Percentiles rank a stretch among this genome's conserved stretches.
Conservation (phyloP, 2,888 invertebrate species). For the Folsomia candida region DNA sequence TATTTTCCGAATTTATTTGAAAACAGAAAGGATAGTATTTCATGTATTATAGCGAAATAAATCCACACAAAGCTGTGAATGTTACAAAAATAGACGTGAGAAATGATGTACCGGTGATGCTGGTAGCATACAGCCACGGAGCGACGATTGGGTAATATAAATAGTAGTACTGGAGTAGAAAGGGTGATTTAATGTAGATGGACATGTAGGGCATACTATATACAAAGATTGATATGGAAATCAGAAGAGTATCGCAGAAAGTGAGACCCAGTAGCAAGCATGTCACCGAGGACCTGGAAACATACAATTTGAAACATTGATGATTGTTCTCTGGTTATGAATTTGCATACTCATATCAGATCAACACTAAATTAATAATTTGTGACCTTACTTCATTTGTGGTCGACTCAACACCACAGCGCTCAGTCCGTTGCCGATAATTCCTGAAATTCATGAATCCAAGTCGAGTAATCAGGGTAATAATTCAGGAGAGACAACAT, state of each 20-base stretch:
- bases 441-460: constrained; percentile 63
- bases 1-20: too few species aligned
- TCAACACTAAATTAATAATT: too few species aligned
- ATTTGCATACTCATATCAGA: too few species aligned
- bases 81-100: too few species aligned
- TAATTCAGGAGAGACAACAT: neutral
- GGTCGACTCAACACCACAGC: constrained; percentile 87
- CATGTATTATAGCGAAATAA: too few species aligned
- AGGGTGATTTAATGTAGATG: constrained; percentile 67
- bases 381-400: constrained; percentile 92
- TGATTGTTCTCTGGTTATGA: too few species aligned
- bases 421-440: constrained; percentile 85
- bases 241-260: constrained; percentile 86
- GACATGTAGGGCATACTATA: constrained; percentile 84
- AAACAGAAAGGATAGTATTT: too few species aligned
- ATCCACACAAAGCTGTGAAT: too few species aligned
- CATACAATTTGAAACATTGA: too few species aligned
- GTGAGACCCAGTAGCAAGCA: constrained; percentile 90
- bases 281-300: constrained; percentile 94
- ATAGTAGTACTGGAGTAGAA: constrained; percentile 41
- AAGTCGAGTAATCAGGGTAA: neutral
- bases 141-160: constrained; percentile 49
- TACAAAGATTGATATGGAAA: constrained; percentile 77
- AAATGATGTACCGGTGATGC: constrained; percentile 49
- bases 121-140: constrained; percentile 48